These are phyloP conservation scores for Numenius phaeopus DNA, from an alignment of 2,797 vertebrate genomes.

Conservation along the genomic window DNA sequence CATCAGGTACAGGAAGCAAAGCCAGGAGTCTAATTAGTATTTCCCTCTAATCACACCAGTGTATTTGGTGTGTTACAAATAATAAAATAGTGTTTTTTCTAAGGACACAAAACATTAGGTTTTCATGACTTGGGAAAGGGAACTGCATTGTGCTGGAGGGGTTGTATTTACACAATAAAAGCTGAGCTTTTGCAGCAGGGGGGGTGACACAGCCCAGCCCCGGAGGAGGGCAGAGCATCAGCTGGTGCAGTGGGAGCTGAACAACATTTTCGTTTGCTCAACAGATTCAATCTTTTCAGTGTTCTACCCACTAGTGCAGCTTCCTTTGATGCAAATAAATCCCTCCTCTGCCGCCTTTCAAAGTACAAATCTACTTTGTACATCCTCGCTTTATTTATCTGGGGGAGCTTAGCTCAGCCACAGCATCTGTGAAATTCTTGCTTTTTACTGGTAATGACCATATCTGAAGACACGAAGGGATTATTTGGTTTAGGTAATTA, in stretches of 20 bases:
- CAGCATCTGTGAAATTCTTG: constrained; percentile 42
- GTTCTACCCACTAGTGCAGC: constrained; percentile 56
- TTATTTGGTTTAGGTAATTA: constrained; percentile 28
- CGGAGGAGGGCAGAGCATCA: constrained; percentile 19
- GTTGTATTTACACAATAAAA: constrained; percentile 48
- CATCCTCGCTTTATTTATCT: constrained; percentile 18
- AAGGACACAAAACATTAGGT: not conserved
- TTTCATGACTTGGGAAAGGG: not conserved
- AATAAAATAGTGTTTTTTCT: not conserved
- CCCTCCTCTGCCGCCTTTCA: constrained; percentile 51
- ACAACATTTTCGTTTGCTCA: constrained; percentile 25
- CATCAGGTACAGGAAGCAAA: not conserved
- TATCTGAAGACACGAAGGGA: constrained; percentile 25
- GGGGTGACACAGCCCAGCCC: constrained; percentile 45
- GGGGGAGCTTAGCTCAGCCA: constrained; percentile 8
- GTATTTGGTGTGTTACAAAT: not conserved
- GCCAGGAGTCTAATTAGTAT: not conserved
- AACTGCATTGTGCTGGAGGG: not conserved
- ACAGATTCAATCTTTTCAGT: constrained; percentile 53
- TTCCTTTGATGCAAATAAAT: constrained; percentile 65
- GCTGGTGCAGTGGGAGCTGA: constrained; percentile 28
- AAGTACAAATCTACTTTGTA: constrained; percentile 61
- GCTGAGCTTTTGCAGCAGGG: constrained; percentile 34
- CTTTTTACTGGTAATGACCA: not conserved
- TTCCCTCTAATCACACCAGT: not conserved